These are phyloP conservation scores for Drosophila navojoa DNA, from an alignment of 1,140 invertebrate genomes.

Conservation along the genomic window DNA sequence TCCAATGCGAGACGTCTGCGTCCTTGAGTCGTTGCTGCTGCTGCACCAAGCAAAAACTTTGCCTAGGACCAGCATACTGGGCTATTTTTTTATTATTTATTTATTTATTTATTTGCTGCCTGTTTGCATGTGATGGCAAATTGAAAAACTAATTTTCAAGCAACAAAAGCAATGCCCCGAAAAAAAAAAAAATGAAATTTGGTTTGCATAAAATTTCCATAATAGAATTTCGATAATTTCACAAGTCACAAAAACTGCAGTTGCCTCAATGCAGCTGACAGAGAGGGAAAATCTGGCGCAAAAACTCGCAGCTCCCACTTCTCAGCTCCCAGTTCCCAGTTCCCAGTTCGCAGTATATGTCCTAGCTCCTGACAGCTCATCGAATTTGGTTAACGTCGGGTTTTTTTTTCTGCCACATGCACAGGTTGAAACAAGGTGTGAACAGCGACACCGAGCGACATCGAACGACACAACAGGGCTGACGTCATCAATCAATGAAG, in stretches of 20 bases:
- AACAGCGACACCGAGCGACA: conserved; percentile 9
- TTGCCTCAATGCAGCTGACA: conserved; percentile 13
- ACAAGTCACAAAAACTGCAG: conserved; percentile 36
- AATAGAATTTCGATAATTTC: conserved; percentile 76
- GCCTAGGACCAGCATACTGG: conserved; percentile 15
- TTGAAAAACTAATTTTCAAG: conserved; percentile 74
- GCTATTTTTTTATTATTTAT: neutral
- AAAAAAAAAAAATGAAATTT: conserved; percentile 42
- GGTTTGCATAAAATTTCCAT: conserved; percentile 73
- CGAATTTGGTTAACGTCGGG: conserved; percentile 17
- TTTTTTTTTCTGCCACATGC: neutral
- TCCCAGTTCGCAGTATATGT: neutral
- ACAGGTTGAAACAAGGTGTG: conserved; percentile 12
- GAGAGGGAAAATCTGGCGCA: conserved; percentile 3
- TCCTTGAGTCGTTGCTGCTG: conserved; percentile 36
- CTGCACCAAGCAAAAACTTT: conserved; percentile 42
- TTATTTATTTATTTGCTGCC: conserved; percentile 6
- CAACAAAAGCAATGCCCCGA: conserved; percentile 60
- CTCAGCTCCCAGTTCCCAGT: neutral
- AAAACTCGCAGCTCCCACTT: neutral
- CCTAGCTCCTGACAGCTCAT: conserved; percentile 8
- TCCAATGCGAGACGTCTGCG: conserved; percentile 9
- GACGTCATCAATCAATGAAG: neutral
- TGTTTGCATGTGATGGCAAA: conserved; percentile 44
- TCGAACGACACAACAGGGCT: neutral